These are phyloP conservation scores for Cylindroiulus punctatus DNA, from an alignment of 2,888 invertebrate species.

Conservation along the genomic window DNA sequence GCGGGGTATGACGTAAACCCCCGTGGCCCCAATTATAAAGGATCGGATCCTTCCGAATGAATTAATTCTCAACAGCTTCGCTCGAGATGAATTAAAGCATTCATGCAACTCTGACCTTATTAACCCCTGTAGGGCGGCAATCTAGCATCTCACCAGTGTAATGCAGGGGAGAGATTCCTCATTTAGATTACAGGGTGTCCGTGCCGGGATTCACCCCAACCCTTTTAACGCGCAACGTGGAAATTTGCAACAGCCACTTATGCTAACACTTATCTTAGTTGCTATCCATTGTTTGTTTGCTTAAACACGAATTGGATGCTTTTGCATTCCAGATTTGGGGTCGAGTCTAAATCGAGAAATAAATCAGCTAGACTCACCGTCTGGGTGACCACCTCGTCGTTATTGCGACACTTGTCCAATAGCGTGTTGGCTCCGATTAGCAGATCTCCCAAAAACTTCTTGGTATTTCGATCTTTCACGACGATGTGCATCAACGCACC, in stretches of 20 bases:
- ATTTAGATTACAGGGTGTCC: no score
- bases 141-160: background rate
- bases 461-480: slow-evolving; percentile 55
- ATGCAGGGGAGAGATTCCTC: background rate
- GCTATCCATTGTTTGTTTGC: no score
- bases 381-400: slow-evolving; percentile 51
- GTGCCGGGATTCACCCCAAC: no score
- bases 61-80: background rate
- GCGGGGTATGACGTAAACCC: background rate
- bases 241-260: no score
- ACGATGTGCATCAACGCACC: slow-evolving; percentile 57
- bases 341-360: no score
- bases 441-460: slow-evolving; percentile 55
- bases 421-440: slow-evolving; percentile 56
- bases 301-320: no score
- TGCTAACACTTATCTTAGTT: no score
- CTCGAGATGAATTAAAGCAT: background rate
- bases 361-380: slow-evolving; percentile 53
- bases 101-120: background rate
- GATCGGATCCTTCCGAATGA: background rate
- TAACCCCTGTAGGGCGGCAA: background rate
- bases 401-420: slow-evolving; percentile 54
- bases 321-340: no score
- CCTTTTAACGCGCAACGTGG: no score
- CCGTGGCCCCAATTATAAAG: background rate